Conservation (phyloP, 2,888 invertebrate genomes). For the Marasmarcha lunaedactyla region DNA sequence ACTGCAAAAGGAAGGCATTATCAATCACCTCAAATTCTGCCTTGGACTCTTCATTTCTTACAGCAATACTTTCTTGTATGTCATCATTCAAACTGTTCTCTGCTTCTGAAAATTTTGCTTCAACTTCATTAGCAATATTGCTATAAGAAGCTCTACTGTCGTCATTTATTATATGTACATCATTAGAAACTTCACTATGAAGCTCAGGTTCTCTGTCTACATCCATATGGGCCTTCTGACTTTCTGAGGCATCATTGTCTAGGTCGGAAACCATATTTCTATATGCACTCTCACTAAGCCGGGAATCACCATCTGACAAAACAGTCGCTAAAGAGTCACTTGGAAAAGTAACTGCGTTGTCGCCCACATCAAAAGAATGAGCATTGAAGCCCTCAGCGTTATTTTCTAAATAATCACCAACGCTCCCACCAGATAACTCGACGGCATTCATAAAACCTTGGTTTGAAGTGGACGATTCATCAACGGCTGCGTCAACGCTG, state of each 20-base stretch:
- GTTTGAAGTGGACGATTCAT: conserved; percentile 57
- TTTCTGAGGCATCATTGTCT: conserved; percentile 40
- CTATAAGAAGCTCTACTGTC: no score
- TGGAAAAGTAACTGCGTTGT: conserved; percentile 54
- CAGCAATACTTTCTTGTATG: no score
- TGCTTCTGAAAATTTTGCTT: neutral
- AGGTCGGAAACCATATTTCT: conserved; percentile 34
- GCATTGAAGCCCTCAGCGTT: conserved; percentile 45
- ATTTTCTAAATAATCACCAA: conserved; percentile 56
- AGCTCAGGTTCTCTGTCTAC: conserved; percentile 18
- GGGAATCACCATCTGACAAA: conserved; percentile 50
- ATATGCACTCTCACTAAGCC: conserved; percentile 35
- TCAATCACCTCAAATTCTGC: no score
- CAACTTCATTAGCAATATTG: conserved; percentile 6
- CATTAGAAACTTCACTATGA: conserved; percentile 12
- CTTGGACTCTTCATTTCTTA: no score
- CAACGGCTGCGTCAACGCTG: conserved; percentile 53
- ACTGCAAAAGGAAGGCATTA: no score
- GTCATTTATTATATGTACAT: conserved; percentile 10
- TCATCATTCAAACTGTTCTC: no score
- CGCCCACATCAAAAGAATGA: conserved; percentile 54
- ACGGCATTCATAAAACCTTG: conserved; percentile 60
- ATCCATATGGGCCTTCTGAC: conserved; percentile 26
- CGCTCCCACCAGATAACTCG: conserved; percentile 57
- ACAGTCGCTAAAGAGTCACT: conserved; percentile 42